Evolutionary conservation across 2,888 invertebrate genomes (phyloP), one percentile per base, ranked within the genome.

Genomic region (Muschampia plurimacula): DNA sequence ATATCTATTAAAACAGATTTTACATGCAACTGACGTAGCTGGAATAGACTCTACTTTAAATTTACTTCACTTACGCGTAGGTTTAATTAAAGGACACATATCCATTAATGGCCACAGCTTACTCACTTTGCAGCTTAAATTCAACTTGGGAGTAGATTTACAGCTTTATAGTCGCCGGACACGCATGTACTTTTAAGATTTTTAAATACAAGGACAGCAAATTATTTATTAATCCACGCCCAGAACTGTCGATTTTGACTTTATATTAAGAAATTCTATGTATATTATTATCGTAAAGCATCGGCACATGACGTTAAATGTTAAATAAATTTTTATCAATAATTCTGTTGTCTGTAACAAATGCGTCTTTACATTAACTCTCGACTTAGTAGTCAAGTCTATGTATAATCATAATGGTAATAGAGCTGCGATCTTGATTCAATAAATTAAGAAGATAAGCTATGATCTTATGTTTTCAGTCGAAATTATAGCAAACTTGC

Each of bases 121-220:
- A 86, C 83, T 72, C 67, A 69, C 66, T 71, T 68, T 69, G 57
- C 69, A 73, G 73, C 71, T 70, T 74, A 74, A 76, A 77, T 77
- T 76, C 69, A 12, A 63, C 55, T 15, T 32, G 67, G 9, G 9
- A 60, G 46, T 22, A 63, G 66, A 67, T 62, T 67, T 46, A 62
- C 49, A 62, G 60, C 66, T 72, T 72, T 66, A 72, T 72, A 67
- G 71, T 41, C 28, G 49, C 62, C 60, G 15, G 49, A 49, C 71
- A 88, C 86, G 88, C 88, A 87, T 86, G 83, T 81, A 22, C 32
- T 86, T 88, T 87, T 87, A 82, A 81, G 83, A 86, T 81, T 81
- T 81, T 79, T 79, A 84, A 81, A 81, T 81, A 76, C 77, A 80
- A 79, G 79, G 74, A 79, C 79, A 75, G 78, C 79, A 79, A 79